Conservation (phyloP, 1,140 invertebrate species). For the Helicoverpa zea region DNA sequence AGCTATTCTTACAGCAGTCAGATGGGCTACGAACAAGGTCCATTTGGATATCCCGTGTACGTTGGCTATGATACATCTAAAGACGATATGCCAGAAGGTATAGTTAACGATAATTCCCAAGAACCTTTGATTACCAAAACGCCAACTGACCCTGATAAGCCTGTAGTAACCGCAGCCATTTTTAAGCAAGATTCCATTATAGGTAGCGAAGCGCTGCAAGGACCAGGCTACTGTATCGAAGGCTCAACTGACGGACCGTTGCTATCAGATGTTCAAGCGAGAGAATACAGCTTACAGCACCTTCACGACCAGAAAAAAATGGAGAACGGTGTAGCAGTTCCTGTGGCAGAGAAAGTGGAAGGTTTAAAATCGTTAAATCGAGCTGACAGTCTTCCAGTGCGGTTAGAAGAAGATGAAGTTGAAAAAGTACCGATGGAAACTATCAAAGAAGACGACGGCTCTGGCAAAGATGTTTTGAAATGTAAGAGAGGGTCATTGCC, state of each 20-base stretch:
- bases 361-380: conserved; percentile 71
- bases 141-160: conserved; percentile 87
- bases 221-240: conserved; percentile 83
- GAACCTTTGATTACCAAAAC: conserved; percentile 83
- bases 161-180: conserved; percentile 89
- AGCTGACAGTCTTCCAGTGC: conserved; percentile 78
- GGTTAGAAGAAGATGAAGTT: conserved; percentile 70
- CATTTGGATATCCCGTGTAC: conserved; percentile 90
- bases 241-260: conserved; percentile 84
- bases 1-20: conserved; percentile 93
- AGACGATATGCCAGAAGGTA: conserved; percentile 81
- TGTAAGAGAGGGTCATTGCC: conserved; percentile 82
- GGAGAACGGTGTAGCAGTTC: conserved; percentile 79
- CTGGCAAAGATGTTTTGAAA: conserved; percentile 68
- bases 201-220: conserved; percentile 80
- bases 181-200: conserved; percentile 88
- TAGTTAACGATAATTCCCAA: conserved; percentile 79
- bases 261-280: conserved; percentile 83
- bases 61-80: conserved; percentile 87
- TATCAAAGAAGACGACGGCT: conserved; percentile 77
- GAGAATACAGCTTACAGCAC: conserved; percentile 83
- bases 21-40: conserved; percentile 91
- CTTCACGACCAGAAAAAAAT: conserved; percentile 81
- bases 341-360: conserved; percentile 75
- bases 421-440: conserved; percentile 71